Base-by-base conservation (phyloP, 1,140 invertebrate species). In the Archivesica marissinica region DNA sequence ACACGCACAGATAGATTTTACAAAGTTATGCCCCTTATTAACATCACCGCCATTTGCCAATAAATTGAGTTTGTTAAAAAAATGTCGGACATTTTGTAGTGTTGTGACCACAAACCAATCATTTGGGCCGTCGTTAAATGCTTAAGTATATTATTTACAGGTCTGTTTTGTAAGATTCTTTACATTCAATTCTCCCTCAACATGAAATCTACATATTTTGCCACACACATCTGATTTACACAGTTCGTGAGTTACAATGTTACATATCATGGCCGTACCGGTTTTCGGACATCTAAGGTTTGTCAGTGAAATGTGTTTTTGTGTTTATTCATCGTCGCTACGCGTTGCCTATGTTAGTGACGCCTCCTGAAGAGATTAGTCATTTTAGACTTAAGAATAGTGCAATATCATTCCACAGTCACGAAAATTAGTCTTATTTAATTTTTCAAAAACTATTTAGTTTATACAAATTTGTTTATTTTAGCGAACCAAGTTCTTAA, bases 11-110 rank as follows among this genome's bases (percentile, higher is more conserved):
- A n/a, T n/a, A n/a, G n/a, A n/a, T n/a, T n/a, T n/a, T n/a, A n/a
- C n/a, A 59, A 28, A 59, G 54, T 59, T 59, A 28, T 28, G 54
- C 33, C 54, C 54, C 54, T 59, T 59, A 59, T 28, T 2, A 28
- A 28, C 25, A 25, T 4, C 25, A 28, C 25, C 54, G 25, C 54
- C 54, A 59, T 59, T 59, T 59, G 54, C 25, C 25, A 7, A 23
- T 52, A 52, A 52, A 52, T 52, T 7, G 3, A 4, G 6, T 52
- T 3, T 52, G 17, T 3, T 54, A 6, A 59, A 59, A 20, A 59
- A n/a, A n/a, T 59, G 54, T 59, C 54, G 54, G 54, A 59, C 54
- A 59, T 59, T 59, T 59, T 59, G 23, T 59, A 9, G 54, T 59
- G 25, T 59, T 28, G 23, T n/a, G 50, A 9, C 15, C 20, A 47